Percentiles rank a stretch among this genome's conserved stretches.
phyloP scores from a whole-genome alignment of 2,113 vertebrate genomes.

The Boleophthalmus pectinirostris region DNA sequence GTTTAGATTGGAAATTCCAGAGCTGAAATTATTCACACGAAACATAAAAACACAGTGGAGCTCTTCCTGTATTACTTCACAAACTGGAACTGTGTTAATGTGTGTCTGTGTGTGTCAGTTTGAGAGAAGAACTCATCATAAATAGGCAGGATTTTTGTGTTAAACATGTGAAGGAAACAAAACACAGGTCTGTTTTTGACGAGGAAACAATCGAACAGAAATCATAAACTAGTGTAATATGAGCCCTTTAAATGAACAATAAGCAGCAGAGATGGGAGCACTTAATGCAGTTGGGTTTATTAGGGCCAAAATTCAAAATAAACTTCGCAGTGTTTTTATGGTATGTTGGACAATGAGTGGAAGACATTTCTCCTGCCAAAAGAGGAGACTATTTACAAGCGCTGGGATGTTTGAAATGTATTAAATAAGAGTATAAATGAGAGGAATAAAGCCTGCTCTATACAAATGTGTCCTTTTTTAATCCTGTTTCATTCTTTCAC shows the following conservation, averaged over 20 bases:
- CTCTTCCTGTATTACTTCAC: too few relatives aligned
- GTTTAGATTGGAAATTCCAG: too few relatives aligned
- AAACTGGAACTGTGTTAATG: too few relatives aligned
- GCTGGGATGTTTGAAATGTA: constrained; percentile 39
- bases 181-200: too few relatives aligned
- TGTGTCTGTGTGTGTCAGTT: too few relatives aligned
- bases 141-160: too few relatives aligned
- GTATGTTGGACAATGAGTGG: constrained; percentile 17
- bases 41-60: too few relatives aligned
- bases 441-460: constrained; percentile 23
- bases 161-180: too few relatives aligned
- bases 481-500: background rate
- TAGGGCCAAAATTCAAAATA: constrained; percentile 60
- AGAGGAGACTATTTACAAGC: constrained; percentile 40
- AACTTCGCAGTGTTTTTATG: constrained; percentile 38
- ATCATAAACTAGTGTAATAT: too few relatives aligned
- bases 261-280: constrained; percentile 28
- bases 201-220: too few relatives aligned
- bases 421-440: constrained; percentile 34
- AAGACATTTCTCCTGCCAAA: constrained; percentile 33
- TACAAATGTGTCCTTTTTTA: background rate
- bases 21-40: too few relatives aligned
- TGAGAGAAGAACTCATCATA: too few relatives aligned
- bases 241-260: background rate
- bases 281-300: constrained; percentile 47